These are phyloP conservation scores for Macrobrachium nipponense DNA, from an alignment of 1,140 invertebrate species.

Conservation along the genomic window DNA sequence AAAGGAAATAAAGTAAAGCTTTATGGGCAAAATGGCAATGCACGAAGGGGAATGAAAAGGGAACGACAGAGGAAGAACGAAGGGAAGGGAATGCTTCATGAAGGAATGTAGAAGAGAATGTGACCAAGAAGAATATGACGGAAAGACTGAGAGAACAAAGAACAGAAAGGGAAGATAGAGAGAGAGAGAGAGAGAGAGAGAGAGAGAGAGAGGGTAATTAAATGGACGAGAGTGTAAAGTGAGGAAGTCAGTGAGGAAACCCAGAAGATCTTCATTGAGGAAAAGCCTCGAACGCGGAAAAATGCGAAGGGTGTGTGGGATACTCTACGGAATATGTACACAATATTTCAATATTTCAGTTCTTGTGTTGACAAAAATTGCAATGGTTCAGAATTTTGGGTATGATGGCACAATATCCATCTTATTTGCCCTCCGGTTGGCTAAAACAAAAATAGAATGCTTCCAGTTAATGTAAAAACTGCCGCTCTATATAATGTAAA, in stretches of 20 bases:
- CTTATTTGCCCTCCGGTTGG: too few relatives aligned
- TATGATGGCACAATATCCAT: too few relatives aligned
- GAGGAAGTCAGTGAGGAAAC: not conserved
- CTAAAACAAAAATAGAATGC: too few relatives aligned
- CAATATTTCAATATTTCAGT: too few relatives aligned
- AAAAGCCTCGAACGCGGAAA: not conserved
- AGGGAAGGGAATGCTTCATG: not conserved
- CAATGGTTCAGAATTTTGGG: too few relatives aligned
- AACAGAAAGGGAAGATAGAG: too few relatives aligned
- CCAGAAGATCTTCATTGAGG: not conserved
- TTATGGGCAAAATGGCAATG: not conserved
- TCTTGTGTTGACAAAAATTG: too few relatives aligned
- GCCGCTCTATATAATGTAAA: too few relatives aligned
- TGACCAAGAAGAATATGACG: not conserved
- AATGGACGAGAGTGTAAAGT: not conserved
- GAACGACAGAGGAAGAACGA: not conserved
- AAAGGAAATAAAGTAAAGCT: not conserved
- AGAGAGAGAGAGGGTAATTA: not conserved
- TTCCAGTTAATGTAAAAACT: too few relatives aligned
- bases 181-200: not conserved
- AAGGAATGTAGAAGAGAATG: not conserved
- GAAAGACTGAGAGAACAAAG: too few relatives aligned
- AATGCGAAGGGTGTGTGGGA: not conserved
- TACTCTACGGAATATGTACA: not conserved
- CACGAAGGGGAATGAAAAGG: not conserved